Evolutionary conservation across 2,797 vertebrate genomes (phyloP).

Genomic region (Oreonectes daqikongensis): DNA sequence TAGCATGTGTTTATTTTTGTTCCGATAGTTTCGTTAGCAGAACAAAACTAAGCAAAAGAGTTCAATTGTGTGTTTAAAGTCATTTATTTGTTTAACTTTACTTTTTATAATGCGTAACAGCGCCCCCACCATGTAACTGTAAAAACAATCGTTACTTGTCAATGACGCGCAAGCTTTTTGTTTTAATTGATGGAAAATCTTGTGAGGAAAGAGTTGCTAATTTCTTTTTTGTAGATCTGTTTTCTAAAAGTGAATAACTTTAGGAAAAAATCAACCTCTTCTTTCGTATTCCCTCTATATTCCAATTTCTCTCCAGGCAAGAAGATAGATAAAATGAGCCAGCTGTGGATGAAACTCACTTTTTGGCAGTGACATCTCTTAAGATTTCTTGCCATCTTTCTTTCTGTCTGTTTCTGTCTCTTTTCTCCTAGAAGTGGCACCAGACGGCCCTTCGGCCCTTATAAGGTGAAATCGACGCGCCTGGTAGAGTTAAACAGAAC

Average conservation of each 20-base stretch:
- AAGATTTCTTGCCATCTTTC: slow-evolving; percentile 6
- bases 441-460: slow-evolving; percentile 59
- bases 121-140: no score
- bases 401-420: slow-evolving; percentile 33
- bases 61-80: no score
- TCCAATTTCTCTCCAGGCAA: neutral
- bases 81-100: no score
- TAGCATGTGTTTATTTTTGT: no score
- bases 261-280: neutral
- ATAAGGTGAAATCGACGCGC: slow-evolving; percentile 58
- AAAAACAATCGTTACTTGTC: no score
- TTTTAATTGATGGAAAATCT: no score
- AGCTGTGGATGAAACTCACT: neutral
- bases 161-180: no score
- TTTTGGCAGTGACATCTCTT: neutral
- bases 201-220: no score
- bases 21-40: no score
- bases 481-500: slow-evolving; percentile 58
- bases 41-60: no score
- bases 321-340: neutral
- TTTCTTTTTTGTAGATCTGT: neutral
- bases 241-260: neutral
- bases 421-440: slow-evolving; percentile 41
- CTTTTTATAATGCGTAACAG: no score
- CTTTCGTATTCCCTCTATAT: neutral